Percentiles rank a stretch among this genome's conserved stretches.
Conservation (phyloP, 2,113 vertebrate species). For the Sebastes schlegelii region DNA sequence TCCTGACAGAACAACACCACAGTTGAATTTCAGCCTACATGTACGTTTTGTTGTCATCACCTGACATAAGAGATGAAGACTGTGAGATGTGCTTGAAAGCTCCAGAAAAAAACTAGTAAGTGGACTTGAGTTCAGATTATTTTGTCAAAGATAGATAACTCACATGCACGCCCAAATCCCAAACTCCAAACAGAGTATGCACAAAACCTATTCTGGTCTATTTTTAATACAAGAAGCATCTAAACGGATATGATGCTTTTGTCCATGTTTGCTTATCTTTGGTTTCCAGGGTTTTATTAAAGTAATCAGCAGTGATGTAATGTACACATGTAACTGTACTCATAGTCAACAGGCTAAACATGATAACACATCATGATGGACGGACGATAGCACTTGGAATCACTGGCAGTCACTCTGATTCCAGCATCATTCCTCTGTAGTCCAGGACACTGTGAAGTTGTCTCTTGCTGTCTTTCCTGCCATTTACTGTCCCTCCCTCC, state of each 20-base stretch:
- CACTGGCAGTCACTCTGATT: conserved; percentile 10
- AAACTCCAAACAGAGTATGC: background rate
- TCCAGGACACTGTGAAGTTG: conserved; percentile 31
- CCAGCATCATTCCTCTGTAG: conserved; percentile 43
- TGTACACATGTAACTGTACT: background rate
- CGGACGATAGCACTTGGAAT: background rate
- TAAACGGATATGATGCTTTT: background rate
- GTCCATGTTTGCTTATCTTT: background rate
- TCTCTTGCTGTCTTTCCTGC: conserved; percentile 13
- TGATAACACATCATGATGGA: conserved; percentile 7
- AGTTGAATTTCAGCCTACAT: no score
- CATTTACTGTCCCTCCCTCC: conserved; percentile 33
- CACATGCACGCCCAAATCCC: background rate
- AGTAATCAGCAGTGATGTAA: background rate
- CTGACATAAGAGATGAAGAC: background rate
- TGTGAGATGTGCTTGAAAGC: background rate
- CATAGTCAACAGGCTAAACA: background rate
- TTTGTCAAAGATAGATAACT: background rate
- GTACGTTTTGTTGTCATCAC: background rate
- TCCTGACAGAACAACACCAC: no score
- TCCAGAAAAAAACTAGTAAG: background rate
- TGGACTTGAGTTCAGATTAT: background rate
- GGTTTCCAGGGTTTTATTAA: background rate
- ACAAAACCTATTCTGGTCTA: background rate
- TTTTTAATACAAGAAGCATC: background rate